These are phyloP conservation scores for Acronicta psi DNA, from an alignment of 2,888 invertebrate genomes.

Conservation along the genomic window DNA sequence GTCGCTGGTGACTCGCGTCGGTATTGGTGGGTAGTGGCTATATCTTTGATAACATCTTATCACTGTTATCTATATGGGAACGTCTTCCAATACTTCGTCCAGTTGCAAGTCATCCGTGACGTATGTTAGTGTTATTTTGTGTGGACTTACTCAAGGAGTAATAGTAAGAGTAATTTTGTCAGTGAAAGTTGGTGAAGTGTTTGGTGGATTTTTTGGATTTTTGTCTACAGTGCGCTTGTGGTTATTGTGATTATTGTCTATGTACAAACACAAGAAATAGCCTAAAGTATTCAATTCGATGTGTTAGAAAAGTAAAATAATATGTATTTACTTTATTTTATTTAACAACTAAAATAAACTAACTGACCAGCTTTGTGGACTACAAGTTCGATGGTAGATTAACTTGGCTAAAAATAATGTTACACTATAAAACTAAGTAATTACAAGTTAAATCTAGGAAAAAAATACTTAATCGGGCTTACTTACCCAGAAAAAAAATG, in stretches of 20 bases:
- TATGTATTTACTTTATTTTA: no score
- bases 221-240: not conserved
- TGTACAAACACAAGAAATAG: no score
- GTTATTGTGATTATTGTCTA: not conserved
- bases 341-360: no score
- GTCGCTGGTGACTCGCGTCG: conserved; percentile 1
- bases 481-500: no score
- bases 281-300: no score
- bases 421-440: no score
- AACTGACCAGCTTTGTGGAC: no score
- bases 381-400: no score
- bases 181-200: not conserved
- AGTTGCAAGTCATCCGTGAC: conserved; percentile 9
- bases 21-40: conserved; percentile 11
- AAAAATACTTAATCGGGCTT: no score
- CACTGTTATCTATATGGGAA: conserved; percentile 16
- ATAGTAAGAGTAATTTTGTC: not conserved
- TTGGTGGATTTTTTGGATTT: not conserved
- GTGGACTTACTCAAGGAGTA: not conserved
- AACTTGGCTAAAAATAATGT: no score
- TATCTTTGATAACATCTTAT: conserved; percentile 29
- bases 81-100: conserved; percentile 9
- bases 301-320: no score
- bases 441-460: no score
- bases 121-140: not conserved